Conservation (phyloP, 2,113 vertebrate species). For the Thalassoma bifasciatum region DNA sequence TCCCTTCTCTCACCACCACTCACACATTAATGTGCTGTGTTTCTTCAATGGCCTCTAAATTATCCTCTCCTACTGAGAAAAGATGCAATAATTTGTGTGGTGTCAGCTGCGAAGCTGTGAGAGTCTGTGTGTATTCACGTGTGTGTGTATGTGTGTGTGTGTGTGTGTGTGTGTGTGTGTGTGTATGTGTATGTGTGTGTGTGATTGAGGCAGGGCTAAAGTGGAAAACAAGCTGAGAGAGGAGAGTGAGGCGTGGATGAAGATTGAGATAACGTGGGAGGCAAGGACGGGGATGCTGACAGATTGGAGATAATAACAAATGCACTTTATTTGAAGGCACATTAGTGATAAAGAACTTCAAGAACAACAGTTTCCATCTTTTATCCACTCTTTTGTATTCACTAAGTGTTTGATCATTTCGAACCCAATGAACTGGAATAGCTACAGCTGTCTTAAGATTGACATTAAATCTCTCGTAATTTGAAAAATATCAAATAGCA, state of each 20-base stretch:
- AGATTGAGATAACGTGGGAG: slow-evolving; percentile 20
- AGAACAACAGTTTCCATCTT: neutral
- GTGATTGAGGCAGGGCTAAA: slow-evolving; percentile 29
- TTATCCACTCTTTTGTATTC: neutral
- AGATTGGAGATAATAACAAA: slow-evolving; percentile 38
- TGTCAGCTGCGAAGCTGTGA: slow-evolving; percentile 19
- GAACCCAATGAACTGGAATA: no score
- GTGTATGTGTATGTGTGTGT: slow-evolving; percentile 6
- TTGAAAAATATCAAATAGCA: no score
- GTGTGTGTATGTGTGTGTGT: slow-evolving; percentile 6
- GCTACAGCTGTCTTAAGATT: no score
- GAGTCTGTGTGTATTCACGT: slow-evolving; percentile 4
- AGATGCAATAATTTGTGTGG: slow-evolving; percentile 16
- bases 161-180: slow-evolving; percentile 6
- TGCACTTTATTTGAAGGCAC: slow-evolving; percentile 23
- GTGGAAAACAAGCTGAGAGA: slow-evolving; percentile 4
- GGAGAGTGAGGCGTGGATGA: neutral
- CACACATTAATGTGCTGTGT: slow-evolving; percentile 13
- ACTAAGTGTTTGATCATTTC: no score
- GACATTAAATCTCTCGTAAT: no score
- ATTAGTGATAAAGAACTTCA: slow-evolving; percentile 25
- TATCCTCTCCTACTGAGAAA: slow-evolving; percentile 14
- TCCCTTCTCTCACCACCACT: neutral
- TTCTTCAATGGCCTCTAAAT: slow-evolving; percentile 41
- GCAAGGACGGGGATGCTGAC: slow-evolving; percentile 19